phyloP scores from a whole-genome alignment of 2,888 invertebrate species.

The Odontocolon sp. region DNA sequence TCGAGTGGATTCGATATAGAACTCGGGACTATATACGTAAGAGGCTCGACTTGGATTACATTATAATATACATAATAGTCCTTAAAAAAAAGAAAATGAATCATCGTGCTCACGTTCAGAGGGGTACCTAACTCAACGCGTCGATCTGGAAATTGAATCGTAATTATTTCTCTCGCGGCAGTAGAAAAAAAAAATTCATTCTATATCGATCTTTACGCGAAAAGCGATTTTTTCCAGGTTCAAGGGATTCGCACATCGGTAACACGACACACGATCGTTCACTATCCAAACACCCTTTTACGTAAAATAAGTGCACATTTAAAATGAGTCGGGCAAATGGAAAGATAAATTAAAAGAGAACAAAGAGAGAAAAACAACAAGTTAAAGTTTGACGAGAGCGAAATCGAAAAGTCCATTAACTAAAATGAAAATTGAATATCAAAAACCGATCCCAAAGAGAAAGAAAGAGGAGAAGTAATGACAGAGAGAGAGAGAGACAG shows the following conservation, averaged over 20 bases:
- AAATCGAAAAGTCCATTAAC: slow-evolving; percentile 45
- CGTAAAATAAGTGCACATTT: background rate
- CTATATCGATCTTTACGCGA: slow-evolving; percentile 8
- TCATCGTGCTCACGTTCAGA: slow-evolving; percentile 57
- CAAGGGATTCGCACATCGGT: background rate
- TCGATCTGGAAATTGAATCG: slow-evolving; percentile 52
- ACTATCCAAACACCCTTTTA: background rate
- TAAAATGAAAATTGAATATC: slow-evolving; percentile 45
- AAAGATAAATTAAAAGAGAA: background rate
- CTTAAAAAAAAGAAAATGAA: slow-evolving; percentile 28
- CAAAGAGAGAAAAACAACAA: background rate
- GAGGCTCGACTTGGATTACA: slow-evolving; percentile 36
- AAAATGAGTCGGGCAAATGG: no score
- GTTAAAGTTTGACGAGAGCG: slow-evolving; percentile 10
- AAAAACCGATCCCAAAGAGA: slow-evolving; percentile 56
- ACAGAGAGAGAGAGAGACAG: slow-evolving; percentile 30
- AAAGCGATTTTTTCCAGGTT: slow-evolving; percentile 4
- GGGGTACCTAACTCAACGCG: slow-evolving; percentile 58
- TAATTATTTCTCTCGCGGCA: slow-evolving; percentile 19
- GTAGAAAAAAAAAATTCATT: slow-evolving; percentile 1
- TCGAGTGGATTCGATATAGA: slow-evolving; percentile 32
- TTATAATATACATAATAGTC: slow-evolving; percentile 32
- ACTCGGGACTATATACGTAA: slow-evolving; percentile 40
- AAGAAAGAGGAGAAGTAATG: slow-evolving; percentile 34
- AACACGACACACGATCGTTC: background rate